phyloP scores from a whole-genome alignment of 92 coral and sea anemone species.

The Porites lobata region DNA sequence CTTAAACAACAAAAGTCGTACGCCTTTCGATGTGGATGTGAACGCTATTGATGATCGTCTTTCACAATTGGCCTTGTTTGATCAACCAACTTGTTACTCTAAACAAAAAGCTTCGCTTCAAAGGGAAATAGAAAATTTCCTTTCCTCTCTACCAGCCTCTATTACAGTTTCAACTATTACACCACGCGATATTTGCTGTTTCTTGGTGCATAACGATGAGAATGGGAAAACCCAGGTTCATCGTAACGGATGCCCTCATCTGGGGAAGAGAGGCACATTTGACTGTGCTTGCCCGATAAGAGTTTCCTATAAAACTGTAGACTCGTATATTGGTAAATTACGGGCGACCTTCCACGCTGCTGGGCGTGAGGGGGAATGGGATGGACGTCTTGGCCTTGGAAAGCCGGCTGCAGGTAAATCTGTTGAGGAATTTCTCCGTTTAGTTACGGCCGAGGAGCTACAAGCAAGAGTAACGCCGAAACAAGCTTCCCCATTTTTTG shows the following conservation, averaged over 20 bases:
- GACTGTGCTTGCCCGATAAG: constrained; percentile 20
- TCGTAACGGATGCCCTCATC: neutral
- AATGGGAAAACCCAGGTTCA: constrained; percentile 44
- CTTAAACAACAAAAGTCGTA: neutral
- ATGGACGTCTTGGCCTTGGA: constrained; percentile 20
- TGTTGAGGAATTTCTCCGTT: constrained; percentile 19
- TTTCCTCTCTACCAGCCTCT: constrained; percentile 7
- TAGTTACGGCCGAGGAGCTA: constrained; percentile 41
- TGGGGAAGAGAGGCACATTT: constrained; percentile 1
- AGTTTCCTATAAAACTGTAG: constrained; percentile 22
- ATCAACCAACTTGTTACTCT: neutral
- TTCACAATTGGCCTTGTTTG: neutral
- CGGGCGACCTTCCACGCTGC: constrained; percentile 16
- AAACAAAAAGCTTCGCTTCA: constrained; percentile 31
- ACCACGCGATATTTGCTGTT: neutral
- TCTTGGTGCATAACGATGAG: constrained; percentile 25
- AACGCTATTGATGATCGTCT: neutral
- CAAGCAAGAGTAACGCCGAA: constrained; percentile 36
- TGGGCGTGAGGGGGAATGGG: constrained; percentile 26
- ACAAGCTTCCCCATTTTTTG: constrained; percentile 40
- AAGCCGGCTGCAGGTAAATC: constrained; percentile 29
- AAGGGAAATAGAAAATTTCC: constrained; percentile 21
- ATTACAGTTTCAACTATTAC: constrained; percentile 1
- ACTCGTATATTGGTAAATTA: constrained; percentile 29
- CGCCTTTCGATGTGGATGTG: neutral